Base-by-base conservation (phyloP, 2,113 vertebrate species). In the Tricholaema leucomelas region DNA sequence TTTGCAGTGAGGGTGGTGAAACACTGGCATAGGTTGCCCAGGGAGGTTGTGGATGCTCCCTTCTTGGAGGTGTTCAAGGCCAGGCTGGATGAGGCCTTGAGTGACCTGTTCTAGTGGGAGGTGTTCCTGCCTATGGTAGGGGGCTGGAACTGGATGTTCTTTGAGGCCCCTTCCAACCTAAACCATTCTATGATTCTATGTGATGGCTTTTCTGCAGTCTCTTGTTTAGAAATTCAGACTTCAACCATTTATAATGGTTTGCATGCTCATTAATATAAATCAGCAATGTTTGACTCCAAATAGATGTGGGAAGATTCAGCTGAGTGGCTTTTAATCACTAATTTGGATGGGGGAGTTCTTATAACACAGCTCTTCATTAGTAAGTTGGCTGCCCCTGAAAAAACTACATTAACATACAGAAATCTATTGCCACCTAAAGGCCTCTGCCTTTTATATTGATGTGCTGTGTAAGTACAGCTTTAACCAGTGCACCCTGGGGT, bases 401-500 rank as follows among this genome's bases (percentile, higher is more conserved):
- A 95, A 64, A 44, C 55, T 33, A 23, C 59, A 85, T 87, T 92
- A 88, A 95, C 89, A 76, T 30, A 85, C 38, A 86, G 46, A 82
- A 90, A 81, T 85, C 82, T 23, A 91, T 90, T 80, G 87, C 81
- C 61, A 81, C 85, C 83, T 83, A 59, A 94, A 90, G 85, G 84
- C 60, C 71, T 71, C 87, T 91, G 81, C 69, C 88, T 92, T 89
- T 96, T 86, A 75, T 93, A 96, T 90, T 50, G 94, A 96, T 97
- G 96, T 92, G 81, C 89, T 93, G 8, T 70, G 50, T 44, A 87
- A 94, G 94, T 88, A 91, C 81, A 94, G 91, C 91, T 92, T 93
- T 90, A 89, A 89, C 84, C 84, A 87, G 90, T 56, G 87, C 83
- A 75, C 94, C 24, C 77, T 5, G 3, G 91, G 95, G 94, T 75